Percentiles rank a stretch among this genome's conserved stretches.
Evolutionary conservation across 2,113 vertebrate species (phyloP).

Genomic region (Pongo pygmaeus): DNA sequence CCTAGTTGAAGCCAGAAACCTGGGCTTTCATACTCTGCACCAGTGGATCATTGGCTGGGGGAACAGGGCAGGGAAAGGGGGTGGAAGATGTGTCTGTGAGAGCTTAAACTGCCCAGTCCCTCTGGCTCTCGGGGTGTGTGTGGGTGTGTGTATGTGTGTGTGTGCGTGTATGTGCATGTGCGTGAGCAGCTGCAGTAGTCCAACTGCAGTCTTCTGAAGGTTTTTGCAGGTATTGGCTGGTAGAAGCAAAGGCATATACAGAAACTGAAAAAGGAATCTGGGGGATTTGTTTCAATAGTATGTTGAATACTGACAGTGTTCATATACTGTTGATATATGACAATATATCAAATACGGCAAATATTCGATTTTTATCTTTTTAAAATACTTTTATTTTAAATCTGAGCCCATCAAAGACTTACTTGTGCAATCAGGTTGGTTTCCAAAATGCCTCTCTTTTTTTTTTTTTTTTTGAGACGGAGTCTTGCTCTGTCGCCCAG

Average conservation of each 20-base stretch:
- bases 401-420: background rate
- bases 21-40: background rate
- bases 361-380: constrained; percentile 4
- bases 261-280: background rate
- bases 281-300: background rate
- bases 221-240: background rate
- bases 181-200: background rate
- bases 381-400: background rate
- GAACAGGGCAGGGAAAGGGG: accelerated
- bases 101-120: background rate
- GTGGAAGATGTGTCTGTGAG: background rate
- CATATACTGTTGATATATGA: background rate
- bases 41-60: background rate
- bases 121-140: background rate
- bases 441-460: background rate
- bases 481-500: too few relatives aligned
- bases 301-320: background rate
- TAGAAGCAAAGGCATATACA: background rate
- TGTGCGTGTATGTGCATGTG: too few relatives aligned
- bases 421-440: background rate
- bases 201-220: background rate
- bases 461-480: too few relatives aligned
- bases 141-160: too few relatives aligned
- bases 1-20: background rate
- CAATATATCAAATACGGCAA: background rate